These are phyloP conservation scores for Aquatica leii DNA, from an alignment of 2,888 invertebrate species.

Conservation along the genomic window DNA sequence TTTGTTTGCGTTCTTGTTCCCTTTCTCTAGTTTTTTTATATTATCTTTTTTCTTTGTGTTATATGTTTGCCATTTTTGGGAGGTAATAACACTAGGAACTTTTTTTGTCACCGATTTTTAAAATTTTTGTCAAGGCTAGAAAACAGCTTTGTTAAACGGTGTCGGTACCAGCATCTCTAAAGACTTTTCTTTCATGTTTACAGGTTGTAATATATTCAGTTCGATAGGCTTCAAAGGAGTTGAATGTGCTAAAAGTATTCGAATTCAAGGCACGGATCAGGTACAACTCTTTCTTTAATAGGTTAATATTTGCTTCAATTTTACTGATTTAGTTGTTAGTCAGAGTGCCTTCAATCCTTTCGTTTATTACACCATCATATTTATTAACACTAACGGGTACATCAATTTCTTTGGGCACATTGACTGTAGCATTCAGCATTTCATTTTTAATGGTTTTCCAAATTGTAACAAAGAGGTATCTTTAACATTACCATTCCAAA, in stretches of 20 bases:
- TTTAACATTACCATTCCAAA: too few relatives aligned
- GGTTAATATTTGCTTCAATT: not conserved
- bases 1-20: too few relatives aligned
- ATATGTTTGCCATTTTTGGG: not conserved
- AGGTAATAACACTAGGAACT: too few relatives aligned
- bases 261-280: too few relatives aligned
- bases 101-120: not conserved
- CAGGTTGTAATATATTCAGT: too few relatives aligned
- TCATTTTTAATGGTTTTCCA: not conserved
- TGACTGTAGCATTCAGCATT: too few relatives aligned
- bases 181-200: not conserved
- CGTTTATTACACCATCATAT: not conserved
- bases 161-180: not conserved
- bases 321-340: not conserved
- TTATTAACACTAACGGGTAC: not conserved
- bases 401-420: too few relatives aligned
- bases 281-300: too few relatives aligned
- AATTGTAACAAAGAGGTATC: too few relatives aligned
- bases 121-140: not conserved
- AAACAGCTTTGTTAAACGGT: not conserved
- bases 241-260: not conserved
- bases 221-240: not conserved
- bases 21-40: not conserved
- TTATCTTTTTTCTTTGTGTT: not conserved
- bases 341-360: not conserved